These are phyloP conservation scores for Oryzias javanicus DNA, from an alignment of 2,113 vertebrate genomes.

Conservation along the genomic window DNA sequence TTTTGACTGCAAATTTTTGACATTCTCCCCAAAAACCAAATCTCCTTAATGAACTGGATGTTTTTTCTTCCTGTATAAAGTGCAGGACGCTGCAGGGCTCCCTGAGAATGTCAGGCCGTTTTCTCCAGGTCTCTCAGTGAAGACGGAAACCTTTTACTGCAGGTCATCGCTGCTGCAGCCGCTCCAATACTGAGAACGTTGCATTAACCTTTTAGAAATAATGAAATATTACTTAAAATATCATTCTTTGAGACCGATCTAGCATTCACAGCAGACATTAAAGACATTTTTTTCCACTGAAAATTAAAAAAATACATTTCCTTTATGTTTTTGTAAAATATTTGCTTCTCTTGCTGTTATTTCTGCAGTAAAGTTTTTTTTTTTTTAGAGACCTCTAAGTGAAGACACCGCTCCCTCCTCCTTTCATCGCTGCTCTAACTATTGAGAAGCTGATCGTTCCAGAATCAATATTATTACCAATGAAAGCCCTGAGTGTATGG, in stretches of 20 bases:
- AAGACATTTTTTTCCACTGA: background rate
- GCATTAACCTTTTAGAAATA: background rate
- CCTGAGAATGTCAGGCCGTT: background rate
- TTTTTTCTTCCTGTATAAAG: background rate
- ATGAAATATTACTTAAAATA: background rate
- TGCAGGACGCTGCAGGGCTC: background rate
- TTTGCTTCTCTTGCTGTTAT: no score
- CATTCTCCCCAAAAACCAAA: background rate
- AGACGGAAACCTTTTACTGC: slow-evolving; percentile 4
- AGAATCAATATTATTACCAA: no score
- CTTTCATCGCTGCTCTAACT: no score
- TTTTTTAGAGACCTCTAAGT: no score
- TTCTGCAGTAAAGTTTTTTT: no score
- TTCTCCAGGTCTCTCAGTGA: background rate
- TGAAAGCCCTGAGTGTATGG: no score
- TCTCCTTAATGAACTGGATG: no score
- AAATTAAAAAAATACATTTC: no score
- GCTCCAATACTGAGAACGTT: background rate
- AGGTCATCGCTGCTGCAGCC: background rate
- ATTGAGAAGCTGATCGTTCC: no score
- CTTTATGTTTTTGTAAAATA: no score
- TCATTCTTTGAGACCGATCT: slow-evolving; percentile 12
- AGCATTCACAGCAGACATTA: background rate
- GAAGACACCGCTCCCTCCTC: no score
- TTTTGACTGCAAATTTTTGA: background rate